Evolutionary conservation across 2,888 invertebrate genomes (phyloP).

Genomic region (Ochropleura leucogaster): DNA sequence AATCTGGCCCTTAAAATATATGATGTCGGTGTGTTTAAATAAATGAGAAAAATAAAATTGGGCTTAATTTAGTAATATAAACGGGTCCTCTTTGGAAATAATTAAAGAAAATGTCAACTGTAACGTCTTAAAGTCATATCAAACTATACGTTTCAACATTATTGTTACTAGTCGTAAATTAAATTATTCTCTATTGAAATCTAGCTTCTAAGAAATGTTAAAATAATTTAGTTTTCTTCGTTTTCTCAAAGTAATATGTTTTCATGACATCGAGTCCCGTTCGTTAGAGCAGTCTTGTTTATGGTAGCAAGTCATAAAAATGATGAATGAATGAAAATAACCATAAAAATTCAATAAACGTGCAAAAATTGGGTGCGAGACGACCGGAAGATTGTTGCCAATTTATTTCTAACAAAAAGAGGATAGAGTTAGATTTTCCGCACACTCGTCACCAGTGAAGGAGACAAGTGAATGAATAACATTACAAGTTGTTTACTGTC

Average conservation of each 20-base stretch:
- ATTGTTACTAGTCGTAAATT: slow-evolving; percentile 19
- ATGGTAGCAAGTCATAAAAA: slow-evolving; percentile 73
- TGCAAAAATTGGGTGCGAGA: slow-evolving; percentile 73
- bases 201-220: neutral
- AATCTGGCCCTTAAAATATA: slow-evolving; percentile 8
- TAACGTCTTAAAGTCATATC: slow-evolving; percentile 15
- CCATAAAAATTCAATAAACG: slow-evolving; percentile 80
- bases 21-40: slow-evolving; percentile 16
- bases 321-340: slow-evolving; percentile 77
- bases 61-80: slow-evolving; percentile 32
- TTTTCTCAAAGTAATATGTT: slow-evolving; percentile 37
- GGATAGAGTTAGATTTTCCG: slow-evolving; percentile 57
- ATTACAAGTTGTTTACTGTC: slow-evolving; percentile 51
- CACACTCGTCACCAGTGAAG: slow-evolving; percentile 53
- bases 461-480: slow-evolving; percentile 54
- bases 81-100: slow-evolving; percentile 24
- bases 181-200: slow-evolving; percentile 15
- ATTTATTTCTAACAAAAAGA: slow-evolving; percentile 68
- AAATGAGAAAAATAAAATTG: slow-evolving; percentile 32
- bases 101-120: slow-evolving; percentile 36
- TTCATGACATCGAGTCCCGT: slow-evolving; percentile 43
- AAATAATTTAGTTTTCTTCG: slow-evolving; percentile 9
- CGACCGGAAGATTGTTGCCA: slow-evolving; percentile 68
- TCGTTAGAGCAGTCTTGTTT: slow-evolving; percentile 69
- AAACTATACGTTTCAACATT: slow-evolving; percentile 20